phyloP scores from a whole-genome alignment of 2,797 vertebrate species.

The Apogon hyalosoma region DNA sequence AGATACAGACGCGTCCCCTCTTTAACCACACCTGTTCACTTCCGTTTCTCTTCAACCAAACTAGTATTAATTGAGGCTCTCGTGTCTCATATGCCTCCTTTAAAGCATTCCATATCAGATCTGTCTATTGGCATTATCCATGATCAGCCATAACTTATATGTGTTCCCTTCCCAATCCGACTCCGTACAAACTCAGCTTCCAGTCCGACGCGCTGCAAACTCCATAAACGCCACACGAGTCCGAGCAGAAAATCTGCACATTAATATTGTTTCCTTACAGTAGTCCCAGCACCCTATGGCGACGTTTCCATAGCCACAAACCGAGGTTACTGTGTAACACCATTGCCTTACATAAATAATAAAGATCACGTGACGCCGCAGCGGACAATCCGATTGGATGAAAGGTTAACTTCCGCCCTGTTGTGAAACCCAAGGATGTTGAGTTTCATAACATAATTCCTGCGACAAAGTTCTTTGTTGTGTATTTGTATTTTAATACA shows the following conservation, averaged over 20 bases:
- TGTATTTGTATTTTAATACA: neutral
- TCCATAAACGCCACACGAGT: conserved; percentile 24
- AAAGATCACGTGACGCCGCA: conserved; percentile 75
- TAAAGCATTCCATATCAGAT: neutral
- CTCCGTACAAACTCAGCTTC: conserved; percentile 34
- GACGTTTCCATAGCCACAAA: conserved; percentile 26
- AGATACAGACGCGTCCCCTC: conserved; percentile 1
- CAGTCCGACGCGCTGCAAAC: conserved; percentile 26
- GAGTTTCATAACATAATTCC: conserved; percentile 84
- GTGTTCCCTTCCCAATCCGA: conserved; percentile 39
- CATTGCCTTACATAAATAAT: conserved; percentile 86
- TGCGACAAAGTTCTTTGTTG: conserved; percentile 36
- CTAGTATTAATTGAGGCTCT: neutral
- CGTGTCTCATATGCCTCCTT: conserved; percentile 6
- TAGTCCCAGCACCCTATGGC: conserved; percentile 21
- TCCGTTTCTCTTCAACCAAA: neutral
- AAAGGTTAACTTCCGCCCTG: conserved; percentile 72
- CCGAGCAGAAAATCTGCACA: neutral
- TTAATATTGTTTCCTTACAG: neutral
- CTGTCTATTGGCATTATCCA: conserved; percentile 18
- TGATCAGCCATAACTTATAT: conserved; percentile 45
- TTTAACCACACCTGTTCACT: conserved; percentile 23
- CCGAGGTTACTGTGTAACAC: conserved; percentile 72
- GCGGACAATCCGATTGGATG: conserved; percentile 76
- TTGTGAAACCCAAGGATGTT: conserved; percentile 83